Evolutionary conservation across 64 coral and sea anemone species (phyloP).

Genomic region (Montipora efflorescens): DNA sequence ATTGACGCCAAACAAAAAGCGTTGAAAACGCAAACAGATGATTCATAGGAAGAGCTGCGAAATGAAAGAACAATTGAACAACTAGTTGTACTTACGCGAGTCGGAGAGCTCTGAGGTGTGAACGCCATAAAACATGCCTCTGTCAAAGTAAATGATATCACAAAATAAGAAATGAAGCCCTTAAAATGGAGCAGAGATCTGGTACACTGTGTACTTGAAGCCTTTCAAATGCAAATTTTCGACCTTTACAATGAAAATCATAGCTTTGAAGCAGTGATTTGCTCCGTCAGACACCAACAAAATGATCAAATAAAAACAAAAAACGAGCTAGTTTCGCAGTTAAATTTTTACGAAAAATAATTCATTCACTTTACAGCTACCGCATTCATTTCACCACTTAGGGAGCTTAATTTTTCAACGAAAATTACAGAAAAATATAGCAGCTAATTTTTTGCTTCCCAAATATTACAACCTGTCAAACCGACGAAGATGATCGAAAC

Average conservation of each 20-base stretch:
- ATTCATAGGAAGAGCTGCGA: not conserved
- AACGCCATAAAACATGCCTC: constrained; percentile 97
- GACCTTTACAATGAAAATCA: constrained; percentile 5
- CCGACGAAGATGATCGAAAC: not conserved
- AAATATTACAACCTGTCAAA: not conserved
- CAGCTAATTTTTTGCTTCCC: not conserved
- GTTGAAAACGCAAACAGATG: not conserved
- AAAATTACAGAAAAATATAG: not conserved
- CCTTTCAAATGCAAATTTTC: constrained; percentile 62
- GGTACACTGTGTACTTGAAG: constrained; percentile 32
- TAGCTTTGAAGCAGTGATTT: not conserved
- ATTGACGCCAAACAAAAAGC: constrained; percentile 64
- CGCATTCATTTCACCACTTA: constrained; percentile 16
- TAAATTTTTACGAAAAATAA: not conserved
- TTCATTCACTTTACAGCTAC: not conserved
- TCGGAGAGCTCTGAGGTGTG: constrained; percentile 93
- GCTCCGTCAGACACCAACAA: not conserved
- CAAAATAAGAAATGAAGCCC: not conserved
- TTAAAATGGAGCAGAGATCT: constrained; percentile 24
- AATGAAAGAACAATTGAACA: not conserved
- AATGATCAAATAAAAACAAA: constrained; percentile 30
- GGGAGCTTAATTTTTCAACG: not conserved
- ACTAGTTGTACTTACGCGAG: constrained; percentile 69
- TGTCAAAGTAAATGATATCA: constrained; percentile 50
- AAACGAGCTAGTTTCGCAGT: not conserved